These are phyloP conservation scores for Drosophila nannoptera DNA, from an alignment of 1,140 invertebrate genomes.

Conservation along the genomic window DNA sequence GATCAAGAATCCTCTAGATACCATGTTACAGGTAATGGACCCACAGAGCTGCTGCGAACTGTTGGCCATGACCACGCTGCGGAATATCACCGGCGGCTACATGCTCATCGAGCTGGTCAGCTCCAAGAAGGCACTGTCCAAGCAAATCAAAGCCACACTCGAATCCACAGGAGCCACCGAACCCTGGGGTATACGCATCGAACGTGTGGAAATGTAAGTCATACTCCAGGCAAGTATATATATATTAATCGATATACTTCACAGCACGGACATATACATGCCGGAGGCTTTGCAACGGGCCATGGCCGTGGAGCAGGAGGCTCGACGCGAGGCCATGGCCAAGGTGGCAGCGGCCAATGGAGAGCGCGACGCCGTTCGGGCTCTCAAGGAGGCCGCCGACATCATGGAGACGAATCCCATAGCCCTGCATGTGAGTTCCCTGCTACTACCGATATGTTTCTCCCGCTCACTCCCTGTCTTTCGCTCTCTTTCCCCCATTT, in stretches of 20 bases:
- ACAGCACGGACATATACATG: slow-evolving; percentile 92
- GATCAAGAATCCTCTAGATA: slow-evolving; percentile 86
- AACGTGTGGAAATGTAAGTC: slow-evolving; percentile 95
- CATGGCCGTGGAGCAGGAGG: slow-evolving; percentile 93
- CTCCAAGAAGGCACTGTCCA: slow-evolving; percentile 91
- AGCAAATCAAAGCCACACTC: slow-evolving; percentile 59
- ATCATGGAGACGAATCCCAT: slow-evolving; percentile 91
- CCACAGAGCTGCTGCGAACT: slow-evolving; percentile 88
- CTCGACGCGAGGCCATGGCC: slow-evolving; percentile 85
- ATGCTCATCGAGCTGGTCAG: slow-evolving; percentile 85
- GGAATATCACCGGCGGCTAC: slow-evolving; percentile 94
- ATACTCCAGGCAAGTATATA: too few relatives aligned
- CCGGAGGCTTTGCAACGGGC: slow-evolving; percentile 90
- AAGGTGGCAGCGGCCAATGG: slow-evolving; percentile 89
- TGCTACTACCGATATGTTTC: background rate
- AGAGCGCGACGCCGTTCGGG: slow-evolving; percentile 91
- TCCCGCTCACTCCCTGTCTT: background rate
- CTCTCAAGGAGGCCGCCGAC: slow-evolving; percentile 93
- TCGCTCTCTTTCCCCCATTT: background rate
- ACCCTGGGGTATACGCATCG: slow-evolving; percentile 97
- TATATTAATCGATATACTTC: too few relatives aligned
- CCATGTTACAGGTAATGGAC: slow-evolving; percentile 87
- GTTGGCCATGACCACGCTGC: slow-evolving; percentile 90
- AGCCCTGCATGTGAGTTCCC: slow-evolving; percentile 81
- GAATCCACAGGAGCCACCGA: slow-evolving; percentile 88